Percentiles rank a stretch among this genome's conserved stretches.
phyloP scores from a whole-genome alignment of 2,797 vertebrate species.

The Hozukius guyotensis region DNA sequence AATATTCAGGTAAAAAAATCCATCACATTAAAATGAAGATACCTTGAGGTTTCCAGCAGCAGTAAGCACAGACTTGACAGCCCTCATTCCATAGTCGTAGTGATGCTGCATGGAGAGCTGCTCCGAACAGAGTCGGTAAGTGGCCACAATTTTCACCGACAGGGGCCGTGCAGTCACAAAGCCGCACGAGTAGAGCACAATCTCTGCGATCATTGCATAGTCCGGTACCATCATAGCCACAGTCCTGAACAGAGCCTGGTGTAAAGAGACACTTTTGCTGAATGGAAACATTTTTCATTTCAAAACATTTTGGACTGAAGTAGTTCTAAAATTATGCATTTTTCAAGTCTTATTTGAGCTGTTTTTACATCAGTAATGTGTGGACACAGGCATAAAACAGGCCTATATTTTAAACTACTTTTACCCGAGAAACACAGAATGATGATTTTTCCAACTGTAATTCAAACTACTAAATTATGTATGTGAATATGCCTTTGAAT shows the following conservation, averaged over 20 bases:
- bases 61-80: slow-evolving; percentile 92
- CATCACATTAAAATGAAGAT: neutral
- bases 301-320: neutral
- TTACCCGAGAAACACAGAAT: neutral
- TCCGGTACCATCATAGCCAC: slow-evolving; percentile 97
- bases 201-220: slow-evolving; percentile 94
- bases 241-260: slow-evolving; percentile 90
- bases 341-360: neutral
- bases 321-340: neutral
- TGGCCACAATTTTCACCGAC: slow-evolving; percentile 92
- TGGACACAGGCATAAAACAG: neutral
- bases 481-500: neutral
- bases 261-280: neutral
- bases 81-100: slow-evolving; percentile 95
- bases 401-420: neutral
- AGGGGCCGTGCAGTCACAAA: slow-evolving; percentile 91
- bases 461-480: neutral
- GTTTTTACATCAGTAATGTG: neutral
- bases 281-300: neutral
- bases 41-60: slow-evolving; percentile 94
- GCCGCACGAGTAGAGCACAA: slow-evolving; percentile 92
- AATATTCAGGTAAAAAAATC: neutral
- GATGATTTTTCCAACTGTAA: neutral
- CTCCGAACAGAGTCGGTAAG: slow-evolving; percentile 90
- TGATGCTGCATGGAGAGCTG: slow-evolving; percentile 92